Percentiles rank a stretch among this genome's conserved stretches.
phyloP scores from a whole-genome alignment of 2,113 vertebrate species.

The Chamaea fasciata region DNA sequence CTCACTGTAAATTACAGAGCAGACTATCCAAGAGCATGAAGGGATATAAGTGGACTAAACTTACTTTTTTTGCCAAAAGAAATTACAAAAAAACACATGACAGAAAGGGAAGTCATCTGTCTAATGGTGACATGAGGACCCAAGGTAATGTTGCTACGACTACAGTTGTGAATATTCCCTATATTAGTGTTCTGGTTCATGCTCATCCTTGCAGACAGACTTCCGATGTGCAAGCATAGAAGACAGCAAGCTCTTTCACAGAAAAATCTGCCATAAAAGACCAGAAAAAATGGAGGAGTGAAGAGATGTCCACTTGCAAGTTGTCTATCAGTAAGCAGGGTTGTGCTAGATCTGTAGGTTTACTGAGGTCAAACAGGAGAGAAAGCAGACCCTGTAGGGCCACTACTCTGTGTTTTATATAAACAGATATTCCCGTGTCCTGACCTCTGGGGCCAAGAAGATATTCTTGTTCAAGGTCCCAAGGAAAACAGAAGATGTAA shows the following conservation, averaged over 20 bases:
- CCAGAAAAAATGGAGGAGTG: neutral
- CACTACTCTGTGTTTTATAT: neutral
- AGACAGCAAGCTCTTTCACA: neutral
- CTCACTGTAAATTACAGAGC: slow-evolving; percentile 19
- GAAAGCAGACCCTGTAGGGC: neutral
- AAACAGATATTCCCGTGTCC: neutral
- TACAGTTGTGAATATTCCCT: neutral
- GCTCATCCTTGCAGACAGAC: neutral
- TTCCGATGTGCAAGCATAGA: neutral
- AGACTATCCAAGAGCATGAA: neutral
- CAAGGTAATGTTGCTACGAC: neutral
- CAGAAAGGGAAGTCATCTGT: neutral
- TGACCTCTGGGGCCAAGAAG: neutral
- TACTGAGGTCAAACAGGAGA: neutral
- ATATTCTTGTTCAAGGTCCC: neutral
- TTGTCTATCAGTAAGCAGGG: neutral
- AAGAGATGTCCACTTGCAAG: neutral
- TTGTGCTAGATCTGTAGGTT: neutral
- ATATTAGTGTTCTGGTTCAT: neutral
- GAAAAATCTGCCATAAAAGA: neutral
- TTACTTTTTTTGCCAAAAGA: neutral
- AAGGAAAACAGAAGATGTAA: neutral
- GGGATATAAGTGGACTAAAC: neutral
- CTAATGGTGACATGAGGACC: neutral
- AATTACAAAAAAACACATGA: neutral